A percentile compares a stretch with the other conserved stretches of the same genome.
Evolutionary conservation across 2,888 invertebrate genomes (phyloP).

Genomic region (Metellina segmentata): DNA sequence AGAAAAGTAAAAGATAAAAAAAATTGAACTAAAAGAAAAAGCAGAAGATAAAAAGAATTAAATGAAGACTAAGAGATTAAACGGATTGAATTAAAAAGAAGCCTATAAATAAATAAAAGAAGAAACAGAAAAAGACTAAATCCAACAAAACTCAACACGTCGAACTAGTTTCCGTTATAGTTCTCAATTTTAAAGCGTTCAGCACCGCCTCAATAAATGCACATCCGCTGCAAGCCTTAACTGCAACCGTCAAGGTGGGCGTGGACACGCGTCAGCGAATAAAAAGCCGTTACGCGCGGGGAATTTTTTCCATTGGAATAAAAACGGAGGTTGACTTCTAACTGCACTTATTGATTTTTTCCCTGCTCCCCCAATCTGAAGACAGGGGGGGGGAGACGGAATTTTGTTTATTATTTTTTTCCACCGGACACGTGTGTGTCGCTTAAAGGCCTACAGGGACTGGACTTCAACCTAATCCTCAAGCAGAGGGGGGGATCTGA

Average conservation of each 20-base stretch:
- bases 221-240: background rate
- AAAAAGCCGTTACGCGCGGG: background rate
- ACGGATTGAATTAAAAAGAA: too few species aligned
- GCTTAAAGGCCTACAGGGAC: constrained; percentile 61
- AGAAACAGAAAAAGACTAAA: too few species aligned
- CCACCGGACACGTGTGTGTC: constrained; percentile 35
- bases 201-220: too few species aligned
- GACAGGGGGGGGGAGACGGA: constrained; percentile 25
- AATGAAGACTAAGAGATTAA: too few species aligned
- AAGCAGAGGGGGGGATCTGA: constrained; percentile 21
- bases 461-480: constrained; percentile 59
- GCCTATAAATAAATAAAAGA: too few species aligned
- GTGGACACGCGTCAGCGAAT: constrained; percentile 49
- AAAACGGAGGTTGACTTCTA: constrained; percentile 32
- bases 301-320: constrained; percentile 19
- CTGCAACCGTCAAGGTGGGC: constrained; percentile 19
- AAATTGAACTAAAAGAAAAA: too few species aligned
- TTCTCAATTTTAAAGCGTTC: too few species aligned
- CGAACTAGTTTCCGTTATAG: too few species aligned
- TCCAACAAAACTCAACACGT: too few species aligned
- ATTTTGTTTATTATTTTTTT: constrained; percentile 23
- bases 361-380: constrained; percentile 36
- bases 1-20: too few species aligned
- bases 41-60: too few species aligned
- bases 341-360: constrained; percentile 67